Base-by-base conservation (phyloP, 2,888 invertebrate genomes). In the Machimus atricapillus region DNA sequence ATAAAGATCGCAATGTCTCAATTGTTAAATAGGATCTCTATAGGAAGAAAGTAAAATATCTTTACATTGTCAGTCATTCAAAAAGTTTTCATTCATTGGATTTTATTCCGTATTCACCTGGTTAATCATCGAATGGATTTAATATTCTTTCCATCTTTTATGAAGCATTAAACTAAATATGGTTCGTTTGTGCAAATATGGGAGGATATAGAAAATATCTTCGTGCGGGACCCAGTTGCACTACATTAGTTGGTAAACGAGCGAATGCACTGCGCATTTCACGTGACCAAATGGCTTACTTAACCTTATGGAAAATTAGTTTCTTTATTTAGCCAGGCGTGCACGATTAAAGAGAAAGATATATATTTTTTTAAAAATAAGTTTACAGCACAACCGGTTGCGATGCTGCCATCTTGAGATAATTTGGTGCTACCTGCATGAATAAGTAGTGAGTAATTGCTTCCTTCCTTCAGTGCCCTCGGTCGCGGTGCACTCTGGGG, bases 251-350 rank as follows among this genome's bases (percentile, higher is more conserved):
- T 43, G 46, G 78, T 43, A 46, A 43, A 27, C 43, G 31, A 46
- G 16, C 52, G 43, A 79, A 7, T 82, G 82, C 58, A 58, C 58
- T 82, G 82, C 58, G 34, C 58, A 27, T 37, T 82, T 82, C 82
- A 66, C 82, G 82, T 82, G 82, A 82, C 82, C 82, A 82, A 82
- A 58, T 82, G 82, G 19, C 40, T 82, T 82, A 82, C 37, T 82
- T 82, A 37, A 58, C 16, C 82, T 82, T 82, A 82, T 82, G 58
- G 82, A 40, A 40, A 82, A 82, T 82, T 34, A 52, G 56, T 82
- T 82, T 56, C 66, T 82, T 66, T 66, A 82, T 37, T 52, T 37
- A 58, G 58, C 14, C 37, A 56, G 37, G 66, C 58, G 31, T 82
- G 27, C 37, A 58, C 40, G 76, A n/a, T 82, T 31, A 66, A 58